phyloP scores from a whole-genome alignment of 37 sponge, comb jelly and placozoan genomes.

The Cladorhizidae sp. region DNA sequence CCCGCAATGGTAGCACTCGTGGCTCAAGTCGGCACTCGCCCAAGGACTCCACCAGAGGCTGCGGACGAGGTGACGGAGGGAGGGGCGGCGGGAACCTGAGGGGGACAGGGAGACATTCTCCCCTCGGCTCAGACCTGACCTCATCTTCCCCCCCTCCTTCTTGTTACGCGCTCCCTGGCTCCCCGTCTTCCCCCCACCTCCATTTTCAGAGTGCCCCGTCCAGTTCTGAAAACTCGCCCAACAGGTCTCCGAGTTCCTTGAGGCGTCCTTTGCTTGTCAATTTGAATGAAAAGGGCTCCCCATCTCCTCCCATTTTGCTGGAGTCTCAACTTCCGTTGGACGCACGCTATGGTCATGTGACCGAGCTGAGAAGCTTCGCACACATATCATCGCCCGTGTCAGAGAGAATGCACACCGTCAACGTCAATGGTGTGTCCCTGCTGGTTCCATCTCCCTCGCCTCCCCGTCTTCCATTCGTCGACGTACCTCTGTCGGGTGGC shows the following conservation, averaged over 20 bases:
- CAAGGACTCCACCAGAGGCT: not conserved
- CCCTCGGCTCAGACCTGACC: conserved; percentile 11
- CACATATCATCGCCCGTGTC: not conserved
- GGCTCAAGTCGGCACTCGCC: conserved; percentile 11
- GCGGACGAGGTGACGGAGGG: not conserved
- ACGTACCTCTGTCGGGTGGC: conserved; percentile 13
- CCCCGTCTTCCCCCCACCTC: not conserved
- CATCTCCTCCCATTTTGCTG: not conserved
- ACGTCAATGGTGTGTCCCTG: not conserved
- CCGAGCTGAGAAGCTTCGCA: not conserved
- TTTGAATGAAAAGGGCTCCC: not conserved
- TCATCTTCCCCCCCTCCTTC: not conserved
- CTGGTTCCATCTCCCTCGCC: conserved; percentile 5
- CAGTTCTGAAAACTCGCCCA: not conserved
- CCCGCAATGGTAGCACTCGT: not conserved
- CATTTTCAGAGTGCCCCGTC: not conserved
- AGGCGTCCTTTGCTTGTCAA: not conserved
- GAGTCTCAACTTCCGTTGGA: not conserved
- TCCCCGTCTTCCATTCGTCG: not conserved
- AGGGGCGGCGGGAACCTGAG: not conserved
- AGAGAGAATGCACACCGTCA: not conserved
- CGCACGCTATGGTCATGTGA: not conserved
- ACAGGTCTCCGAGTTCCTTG: not conserved
- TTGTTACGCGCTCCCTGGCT: not conserved
- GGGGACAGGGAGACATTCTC: conserved; percentile 7